Conservation (phyloP, 2,113 vertebrate genomes). For the Apistogramma diplotaenia region DNA sequence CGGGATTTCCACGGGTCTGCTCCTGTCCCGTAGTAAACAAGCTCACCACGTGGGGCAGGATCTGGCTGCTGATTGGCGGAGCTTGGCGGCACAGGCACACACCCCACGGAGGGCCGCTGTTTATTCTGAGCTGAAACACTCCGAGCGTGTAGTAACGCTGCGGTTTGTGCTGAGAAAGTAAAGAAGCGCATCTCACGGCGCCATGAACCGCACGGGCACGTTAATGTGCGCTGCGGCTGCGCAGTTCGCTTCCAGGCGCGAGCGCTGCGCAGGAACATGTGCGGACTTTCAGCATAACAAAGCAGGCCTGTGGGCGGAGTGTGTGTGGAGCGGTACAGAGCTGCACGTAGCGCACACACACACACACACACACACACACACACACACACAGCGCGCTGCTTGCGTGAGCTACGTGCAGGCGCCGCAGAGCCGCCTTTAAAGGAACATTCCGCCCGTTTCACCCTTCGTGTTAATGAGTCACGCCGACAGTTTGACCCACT, state of each 20-base stretch:
- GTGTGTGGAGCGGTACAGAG: not conserved
- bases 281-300: not conserved
- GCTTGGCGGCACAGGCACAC: not conserved
- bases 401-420: conserved; percentile 39
- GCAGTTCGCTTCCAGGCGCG: not conserved
- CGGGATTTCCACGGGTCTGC: conserved; percentile 18
- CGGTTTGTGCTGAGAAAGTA: too few relatives aligned
- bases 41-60: conserved; percentile 45
- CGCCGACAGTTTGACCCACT: not conserved
- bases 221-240: not conserved
- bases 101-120: conserved; percentile 49
- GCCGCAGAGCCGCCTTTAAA: not conserved
- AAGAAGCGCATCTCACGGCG: too few relatives aligned
- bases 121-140: conserved; percentile 12
- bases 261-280: not conserved
- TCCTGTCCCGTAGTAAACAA: conserved; percentile 61
- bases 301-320: not conserved
- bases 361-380: not conserved
- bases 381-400: not conserved
- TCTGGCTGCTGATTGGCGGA: conserved; percentile 36
- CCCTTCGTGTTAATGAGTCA: not conserved
- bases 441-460: not conserved
- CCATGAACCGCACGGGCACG: too few relatives aligned
- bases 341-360: not conserved
- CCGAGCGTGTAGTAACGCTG: not conserved